Evolutionary conservation across 1,140 invertebrate genomes (phyloP), one percentile per base, ranked within the genome.

Genomic region (Piezodorus guildinii): DNA sequence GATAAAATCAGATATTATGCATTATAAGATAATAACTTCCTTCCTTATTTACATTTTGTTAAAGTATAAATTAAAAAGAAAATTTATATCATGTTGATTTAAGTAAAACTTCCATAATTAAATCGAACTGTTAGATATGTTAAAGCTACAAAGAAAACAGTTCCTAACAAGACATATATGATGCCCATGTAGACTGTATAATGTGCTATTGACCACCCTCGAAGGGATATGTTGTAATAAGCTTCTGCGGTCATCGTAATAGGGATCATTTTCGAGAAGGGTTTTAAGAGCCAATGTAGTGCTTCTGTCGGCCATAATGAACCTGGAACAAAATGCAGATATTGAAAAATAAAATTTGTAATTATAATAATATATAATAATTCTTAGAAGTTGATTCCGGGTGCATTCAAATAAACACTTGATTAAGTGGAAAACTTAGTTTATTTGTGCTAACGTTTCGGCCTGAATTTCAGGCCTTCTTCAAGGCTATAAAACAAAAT

Each of bases 241-340:
- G 46, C 58, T 30, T 64, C 21, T 5, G 21, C 56, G 14, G 62
- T 21, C n/a, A 43, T 27, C 2, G 39, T 64, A 2, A 59, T 30
- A 0, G 65, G 65, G 1, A 66, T 15, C 0, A 64, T 39, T 8
- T 27, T 14, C 23, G 65, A 63, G 17, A 64, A 21, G 1, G 65
- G 65, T 45, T 61, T 45, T n/a, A 66, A 21, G 15, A 45, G 6
- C 65, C 65, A 66, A 59, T 66, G 62, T 2, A 66, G 52, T 9
- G 27, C 62, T 52, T 63, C 39, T 10, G 56, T 45, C 45, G 65
- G 65, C 65, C 65, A 66, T 2, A 54, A 17, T 19, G 62, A 45
- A 19, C 65, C 65, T 66, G 59, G 8, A 60, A 63, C 56, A 27
- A 12, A 21, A 9, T 59, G 5, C n/a, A 23, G 8, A 16, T 15